Evolutionary conservation across 2,797 vertebrate genomes (phyloP).

Genomic region (Coluber constrictor): DNA sequence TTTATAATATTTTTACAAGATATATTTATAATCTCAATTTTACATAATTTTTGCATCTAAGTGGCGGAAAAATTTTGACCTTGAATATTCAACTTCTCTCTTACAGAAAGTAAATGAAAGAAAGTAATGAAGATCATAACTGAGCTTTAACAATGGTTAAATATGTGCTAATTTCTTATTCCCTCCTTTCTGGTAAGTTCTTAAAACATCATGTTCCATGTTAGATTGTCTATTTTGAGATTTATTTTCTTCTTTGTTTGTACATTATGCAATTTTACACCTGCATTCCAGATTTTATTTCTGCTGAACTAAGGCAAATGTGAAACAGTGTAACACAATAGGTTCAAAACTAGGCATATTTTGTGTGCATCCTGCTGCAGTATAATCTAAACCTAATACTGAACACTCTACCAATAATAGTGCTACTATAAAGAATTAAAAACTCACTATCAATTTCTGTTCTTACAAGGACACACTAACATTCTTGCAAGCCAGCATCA

Average conservation of each 20-base stretch:
- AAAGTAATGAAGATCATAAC: neutral
- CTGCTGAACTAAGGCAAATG: neutral
- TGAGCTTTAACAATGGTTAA: neutral
- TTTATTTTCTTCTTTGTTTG: neutral
- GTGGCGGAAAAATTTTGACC: neutral
- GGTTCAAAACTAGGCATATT: neutral
- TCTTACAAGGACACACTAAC: constrained; percentile 34
- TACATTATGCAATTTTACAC: neutral
- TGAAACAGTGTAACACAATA: neutral
- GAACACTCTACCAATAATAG: neutral
- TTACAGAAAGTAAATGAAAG: neutral
- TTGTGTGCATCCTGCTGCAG: neutral
- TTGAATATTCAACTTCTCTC: neutral
- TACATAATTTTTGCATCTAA: neutral
- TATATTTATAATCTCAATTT: neutral
- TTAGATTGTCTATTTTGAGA: neutral
- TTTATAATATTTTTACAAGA: neutral
- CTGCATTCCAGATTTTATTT: neutral
- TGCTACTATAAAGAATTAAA: neutral
- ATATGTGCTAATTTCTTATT: neutral
- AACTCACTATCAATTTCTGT: constrained; percentile 47
- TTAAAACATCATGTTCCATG: neutral
- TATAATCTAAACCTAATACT: neutral
- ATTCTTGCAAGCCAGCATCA: neutral
- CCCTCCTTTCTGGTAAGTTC: neutral